Base-by-base conservation (phyloP, 2,888 invertebrate genomes). In the Trisateles emortualis region DNA sequence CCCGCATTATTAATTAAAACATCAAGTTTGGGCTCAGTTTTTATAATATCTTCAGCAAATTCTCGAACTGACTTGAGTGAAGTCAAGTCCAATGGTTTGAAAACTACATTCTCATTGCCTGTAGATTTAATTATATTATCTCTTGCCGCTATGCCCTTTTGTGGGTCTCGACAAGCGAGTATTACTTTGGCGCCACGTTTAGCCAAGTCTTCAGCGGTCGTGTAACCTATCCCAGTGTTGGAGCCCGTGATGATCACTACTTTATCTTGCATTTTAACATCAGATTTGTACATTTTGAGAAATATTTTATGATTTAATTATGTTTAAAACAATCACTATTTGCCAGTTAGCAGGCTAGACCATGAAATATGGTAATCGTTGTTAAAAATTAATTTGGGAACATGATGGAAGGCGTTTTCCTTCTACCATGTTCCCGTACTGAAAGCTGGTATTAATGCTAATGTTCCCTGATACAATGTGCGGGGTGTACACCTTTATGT, bases 1-100 rank as follows among this genome's bases (percentile, higher is more conserved):
- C 97, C 98, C 1, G 98, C 98, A 79, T 98, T 98, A 82, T 97
- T 97, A 52, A 98, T 94, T 10, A 98, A 86, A 9, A 97, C 95
- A 81, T 98, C 95, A 39, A 98, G 81, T 74, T 91, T 93, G 10
- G 86, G 74, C 83, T 97, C 96, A 0, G 94, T 95, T 72, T 94
- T 92, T 19, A 95, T 92, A 36, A 98, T 94, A 58, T 96, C 95
- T 3, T 94, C 94, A 0, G 96, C 97, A 81, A 98, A 98, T 58
- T 95, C 94, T 10, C 96, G 93, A 10, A 97, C 94, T 0, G 97
- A 97, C 68, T 94, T 93, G 58, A 95, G 93, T 0, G 96, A 96
- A 4, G 96, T 94, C 45, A 97, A 81, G 79, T 97, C 96, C 38
- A 97, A 85, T 75, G 95, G 94, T 76, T 95, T 95, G 0, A 95